These are phyloP conservation scores for Yasuhikotakia modesta DNA, from an alignment of 2,797 vertebrate species.

Conservation along the genomic window DNA sequence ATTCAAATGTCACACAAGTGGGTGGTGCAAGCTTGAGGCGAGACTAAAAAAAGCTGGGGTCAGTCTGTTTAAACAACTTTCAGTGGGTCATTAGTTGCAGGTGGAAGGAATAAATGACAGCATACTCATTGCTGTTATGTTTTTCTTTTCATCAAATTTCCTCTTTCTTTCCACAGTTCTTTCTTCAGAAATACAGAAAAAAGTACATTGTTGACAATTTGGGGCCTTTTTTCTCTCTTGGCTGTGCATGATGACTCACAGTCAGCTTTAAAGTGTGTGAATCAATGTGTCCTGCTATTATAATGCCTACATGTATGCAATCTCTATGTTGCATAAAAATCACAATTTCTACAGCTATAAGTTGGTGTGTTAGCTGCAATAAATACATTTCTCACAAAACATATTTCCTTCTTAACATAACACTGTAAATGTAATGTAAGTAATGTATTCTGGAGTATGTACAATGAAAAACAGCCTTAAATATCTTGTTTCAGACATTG, in stretches of 20 bases:
- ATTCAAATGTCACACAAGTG: slow-evolving; percentile 14
- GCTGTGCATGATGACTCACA: background rate
- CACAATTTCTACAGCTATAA: no score
- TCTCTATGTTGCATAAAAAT: background rate
- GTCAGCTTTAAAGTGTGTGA: background rate
- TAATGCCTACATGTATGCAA: background rate
- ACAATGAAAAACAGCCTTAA: background rate
- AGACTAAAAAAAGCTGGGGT: slow-evolving; percentile 21
- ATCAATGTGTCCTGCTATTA: background rate
- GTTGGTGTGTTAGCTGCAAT: no score
- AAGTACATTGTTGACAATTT: background rate
- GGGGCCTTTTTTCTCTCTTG: background rate
- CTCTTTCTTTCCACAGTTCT: background rate
- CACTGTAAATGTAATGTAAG: no score
- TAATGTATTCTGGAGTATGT: background rate
- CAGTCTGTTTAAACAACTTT: slow-evolving; percentile 34
- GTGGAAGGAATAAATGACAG: slow-evolving; percentile 31
- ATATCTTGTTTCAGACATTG: background rate
- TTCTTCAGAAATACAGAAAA: background rate
- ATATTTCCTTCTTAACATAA: no score
- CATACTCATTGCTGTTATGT: slow-evolving; percentile 8
- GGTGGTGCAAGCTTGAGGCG: slow-evolving; percentile 4
- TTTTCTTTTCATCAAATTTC: slow-evolving; percentile 14
- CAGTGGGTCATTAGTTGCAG: slow-evolving; percentile 32
- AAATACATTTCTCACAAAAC: no score